A percentile compares a stretch with the other conserved stretches of the same genome.
phyloP scores from a whole-genome alignment of 2,888 invertebrate genomes.

The Tryphoninae sp. region DNA sequence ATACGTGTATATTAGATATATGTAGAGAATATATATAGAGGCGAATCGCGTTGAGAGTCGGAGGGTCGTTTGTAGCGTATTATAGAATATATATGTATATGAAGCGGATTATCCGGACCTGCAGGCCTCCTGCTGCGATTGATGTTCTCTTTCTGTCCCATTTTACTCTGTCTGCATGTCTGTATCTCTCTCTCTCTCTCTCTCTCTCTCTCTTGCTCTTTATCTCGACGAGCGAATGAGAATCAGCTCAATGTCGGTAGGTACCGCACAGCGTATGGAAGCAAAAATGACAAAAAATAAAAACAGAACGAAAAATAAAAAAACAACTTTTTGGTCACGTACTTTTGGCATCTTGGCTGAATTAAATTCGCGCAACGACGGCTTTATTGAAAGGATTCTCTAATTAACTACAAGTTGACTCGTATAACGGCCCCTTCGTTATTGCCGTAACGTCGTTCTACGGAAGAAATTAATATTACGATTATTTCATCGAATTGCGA shows the following conservation, averaged over 20 bases:
- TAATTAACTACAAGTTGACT: too few species aligned
- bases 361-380: too few species aligned
- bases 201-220: background rate
- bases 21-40: conserved; percentile 28
- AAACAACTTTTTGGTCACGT: background rate
- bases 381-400: too few species aligned
- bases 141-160: conserved; percentile 3
- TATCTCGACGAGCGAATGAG: background rate
- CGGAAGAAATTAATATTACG: too few species aligned
- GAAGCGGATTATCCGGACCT: conserved; percentile 73
- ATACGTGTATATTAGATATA: too few species aligned
- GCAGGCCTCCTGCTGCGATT: conserved; percentile 38
- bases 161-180: conserved; percentile 2
- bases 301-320: background rate
- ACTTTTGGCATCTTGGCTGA: too few species aligned
- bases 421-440: too few species aligned
- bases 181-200: conserved; percentile 9
- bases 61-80: conserved; percentile 66
- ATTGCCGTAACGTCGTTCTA: too few species aligned
- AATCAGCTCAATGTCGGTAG: conserved; percentile 38
- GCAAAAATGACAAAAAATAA: background rate
- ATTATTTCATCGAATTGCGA: too few species aligned
- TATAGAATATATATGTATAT: conserved; percentile 69
- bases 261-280: background rate
- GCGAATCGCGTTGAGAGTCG: conserved; percentile 53